These are phyloP conservation scores for Ephialtes manifestator DNA, from an alignment of 2,888 invertebrate species.

Conservation along the genomic window DNA sequence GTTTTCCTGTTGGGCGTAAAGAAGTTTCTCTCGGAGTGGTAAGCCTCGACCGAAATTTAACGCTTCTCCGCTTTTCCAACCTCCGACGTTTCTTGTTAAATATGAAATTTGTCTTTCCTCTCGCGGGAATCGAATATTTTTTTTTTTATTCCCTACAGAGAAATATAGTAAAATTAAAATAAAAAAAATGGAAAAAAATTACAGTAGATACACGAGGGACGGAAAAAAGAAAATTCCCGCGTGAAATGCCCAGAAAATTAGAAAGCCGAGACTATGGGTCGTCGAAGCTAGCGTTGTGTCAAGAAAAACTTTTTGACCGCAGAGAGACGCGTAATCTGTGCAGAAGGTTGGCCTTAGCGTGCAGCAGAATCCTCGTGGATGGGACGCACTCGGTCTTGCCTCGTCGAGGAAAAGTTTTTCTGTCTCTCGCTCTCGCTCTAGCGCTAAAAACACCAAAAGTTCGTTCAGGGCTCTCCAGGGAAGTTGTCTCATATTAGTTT, in stretches of 20 bases:
- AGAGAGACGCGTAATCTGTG: slow-evolving; percentile 1
- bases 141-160: not conserved
- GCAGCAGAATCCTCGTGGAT: not conserved
- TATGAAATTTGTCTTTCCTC: slow-evolving; percentile 23
- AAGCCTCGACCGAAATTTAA: slow-evolving; percentile 21
- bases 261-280: not conserved
- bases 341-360: not conserved
- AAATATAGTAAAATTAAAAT: not conserved
- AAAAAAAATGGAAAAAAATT: not conserved
- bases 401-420: not conserved
- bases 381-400: not conserved
- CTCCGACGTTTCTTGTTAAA: slow-evolving; percentile 39
- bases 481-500: not conserved
- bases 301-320: slow-evolving; percentile 11
- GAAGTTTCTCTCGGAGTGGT: slow-evolving; percentile 7
- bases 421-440: not conserved
- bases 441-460: not conserved
- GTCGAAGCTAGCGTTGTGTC: not conserved
- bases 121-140: not conserved
- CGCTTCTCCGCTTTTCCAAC: slow-evolving; percentile 11
- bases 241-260: slow-evolving; percentile 13
- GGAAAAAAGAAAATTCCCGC: not conserved
- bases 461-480: slow-evolving; percentile 4
- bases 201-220: not conserved
- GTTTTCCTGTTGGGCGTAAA: not conserved